Evolutionary conservation across 2,888 invertebrate genomes (phyloP).

Genomic region (Troides oblongomaculatus): DNA sequence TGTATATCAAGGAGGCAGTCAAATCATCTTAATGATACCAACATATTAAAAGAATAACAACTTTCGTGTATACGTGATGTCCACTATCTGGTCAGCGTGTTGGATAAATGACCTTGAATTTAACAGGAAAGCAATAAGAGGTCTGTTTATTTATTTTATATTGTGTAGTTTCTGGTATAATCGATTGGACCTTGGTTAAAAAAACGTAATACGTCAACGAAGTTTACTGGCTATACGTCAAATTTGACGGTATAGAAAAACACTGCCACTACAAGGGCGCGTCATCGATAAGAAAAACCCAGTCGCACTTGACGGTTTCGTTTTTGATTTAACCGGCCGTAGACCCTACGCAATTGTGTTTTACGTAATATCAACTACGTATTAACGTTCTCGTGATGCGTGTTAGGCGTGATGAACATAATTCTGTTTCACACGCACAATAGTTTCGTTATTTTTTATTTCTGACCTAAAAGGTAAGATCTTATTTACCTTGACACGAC

Average conservation of each 20-base stretch:
- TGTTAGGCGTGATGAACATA: background rate
- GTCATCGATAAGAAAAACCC: slow-evolving; percentile 16
- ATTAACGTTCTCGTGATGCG: slow-evolving; percentile 5
- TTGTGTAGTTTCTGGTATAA: background rate
- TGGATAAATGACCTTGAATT: too few species aligned
- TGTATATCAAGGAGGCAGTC: too few species aligned
- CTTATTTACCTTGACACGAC: too few species aligned
- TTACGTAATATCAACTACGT: slow-evolving; percentile 23
- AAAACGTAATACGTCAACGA: slow-evolving; percentile 13
- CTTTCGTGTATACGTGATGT: too few species aligned
- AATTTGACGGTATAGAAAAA: slow-evolving; percentile 18
- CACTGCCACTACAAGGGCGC: slow-evolving; percentile 5
- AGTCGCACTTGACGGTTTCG: slow-evolving; percentile 20
- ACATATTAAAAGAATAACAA: too few species aligned
- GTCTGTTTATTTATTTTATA: too few species aligned
- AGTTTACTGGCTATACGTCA: slow-evolving; percentile 9
- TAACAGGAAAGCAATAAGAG: too few species aligned
- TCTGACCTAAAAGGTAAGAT: too few species aligned
- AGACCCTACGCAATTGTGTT: slow-evolving; percentile 7
- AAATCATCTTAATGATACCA: too few species aligned
- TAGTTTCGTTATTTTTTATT: too few species aligned
- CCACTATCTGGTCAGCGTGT: too few species aligned
- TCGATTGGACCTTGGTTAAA: background rate
- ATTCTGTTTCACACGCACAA: too few species aligned
- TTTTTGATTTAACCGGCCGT: slow-evolving; percentile 4